phyloP scores from a whole-genome alignment of 2,888 invertebrate genomes.

The Drosophila putrida region DNA sequence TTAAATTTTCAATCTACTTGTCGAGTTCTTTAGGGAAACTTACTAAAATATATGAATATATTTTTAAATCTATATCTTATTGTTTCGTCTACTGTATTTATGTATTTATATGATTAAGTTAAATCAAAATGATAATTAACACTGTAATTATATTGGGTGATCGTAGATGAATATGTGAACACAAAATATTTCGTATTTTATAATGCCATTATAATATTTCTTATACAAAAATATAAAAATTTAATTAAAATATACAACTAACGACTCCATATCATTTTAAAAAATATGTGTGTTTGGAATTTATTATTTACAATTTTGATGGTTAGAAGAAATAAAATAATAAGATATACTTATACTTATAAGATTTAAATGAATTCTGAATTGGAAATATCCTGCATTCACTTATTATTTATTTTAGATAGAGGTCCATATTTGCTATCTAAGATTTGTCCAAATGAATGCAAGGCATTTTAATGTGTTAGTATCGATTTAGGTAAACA shows the following conservation, averaged over 20 bases:
- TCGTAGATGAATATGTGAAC: constrained; percentile 1
- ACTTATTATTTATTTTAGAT: no score
- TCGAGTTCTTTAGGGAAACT: neutral
- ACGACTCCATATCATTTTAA: no score
- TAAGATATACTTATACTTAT: no score
- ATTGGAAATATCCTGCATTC: no score
- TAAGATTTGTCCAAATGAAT: no score
- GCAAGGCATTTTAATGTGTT: no score
- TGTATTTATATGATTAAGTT: constrained; percentile 10
- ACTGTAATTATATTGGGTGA: constrained; percentile 13
- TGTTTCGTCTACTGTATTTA: neutral
- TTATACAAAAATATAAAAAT: neutral
- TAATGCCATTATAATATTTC: constrained; percentile 16
- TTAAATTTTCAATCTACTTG: neutral
- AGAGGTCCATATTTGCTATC: no score
- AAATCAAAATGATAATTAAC: constrained; percentile 2
- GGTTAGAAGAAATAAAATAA: no score
- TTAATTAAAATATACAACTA: neutral
- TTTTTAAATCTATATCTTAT: constrained; percentile 1
- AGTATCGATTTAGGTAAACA: no score
- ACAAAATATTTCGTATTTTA: constrained; percentile 10
- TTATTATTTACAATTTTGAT: no score
- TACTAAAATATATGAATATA: neutral
- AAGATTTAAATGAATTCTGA: no score
- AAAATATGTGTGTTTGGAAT: no score